Conservation (phyloP, 2,113 vertebrate species). For the Neolamprologus devosi region DNA sequence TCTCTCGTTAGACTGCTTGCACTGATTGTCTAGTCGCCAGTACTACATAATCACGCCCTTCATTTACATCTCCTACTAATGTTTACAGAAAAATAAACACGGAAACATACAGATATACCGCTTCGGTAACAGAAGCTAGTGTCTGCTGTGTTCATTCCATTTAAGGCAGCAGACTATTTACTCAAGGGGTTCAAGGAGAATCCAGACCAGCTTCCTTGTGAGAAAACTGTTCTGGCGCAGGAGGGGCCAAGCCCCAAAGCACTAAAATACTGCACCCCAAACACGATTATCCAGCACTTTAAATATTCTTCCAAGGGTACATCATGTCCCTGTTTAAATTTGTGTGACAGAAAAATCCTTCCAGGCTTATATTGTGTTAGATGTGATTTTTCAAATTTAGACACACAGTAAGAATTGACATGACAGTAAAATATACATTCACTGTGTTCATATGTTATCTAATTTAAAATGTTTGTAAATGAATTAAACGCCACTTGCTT, state of each 20-base stretch:
- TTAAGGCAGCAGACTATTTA: slow-evolving; percentile 8
- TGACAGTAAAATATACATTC: not conserved
- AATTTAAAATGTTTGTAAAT: not conserved
- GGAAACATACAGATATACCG: not conserved
- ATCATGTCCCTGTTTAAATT: not conserved
- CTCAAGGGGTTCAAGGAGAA: slow-evolving; percentile 9
- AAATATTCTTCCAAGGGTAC: not conserved
- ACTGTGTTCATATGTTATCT: not conserved
- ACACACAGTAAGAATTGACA: not conserved
- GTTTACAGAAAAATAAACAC: not conserved
- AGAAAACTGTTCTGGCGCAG: slow-evolving; percentile 1
- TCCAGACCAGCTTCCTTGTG: slow-evolving; percentile 13
- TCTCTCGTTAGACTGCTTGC: not conserved
- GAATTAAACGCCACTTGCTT: not conserved
- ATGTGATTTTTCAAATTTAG: not conserved
- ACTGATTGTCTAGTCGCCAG: not conserved
- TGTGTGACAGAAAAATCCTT: not conserved
- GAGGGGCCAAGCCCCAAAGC: slow-evolving; percentile 21
- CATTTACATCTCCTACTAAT: not conserved
- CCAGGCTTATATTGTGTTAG: not conserved
- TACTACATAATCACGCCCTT: not conserved
- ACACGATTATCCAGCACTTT: slow-evolving; percentile 8
- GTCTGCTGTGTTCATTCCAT: slow-evolving; percentile 1
- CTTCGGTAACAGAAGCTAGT: not conserved
- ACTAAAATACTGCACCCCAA: slow-evolving; percentile 5